These are phyloP conservation scores for Furcula furcula DNA, from an alignment of 2,888 invertebrate species.

Conservation along the genomic window DNA sequence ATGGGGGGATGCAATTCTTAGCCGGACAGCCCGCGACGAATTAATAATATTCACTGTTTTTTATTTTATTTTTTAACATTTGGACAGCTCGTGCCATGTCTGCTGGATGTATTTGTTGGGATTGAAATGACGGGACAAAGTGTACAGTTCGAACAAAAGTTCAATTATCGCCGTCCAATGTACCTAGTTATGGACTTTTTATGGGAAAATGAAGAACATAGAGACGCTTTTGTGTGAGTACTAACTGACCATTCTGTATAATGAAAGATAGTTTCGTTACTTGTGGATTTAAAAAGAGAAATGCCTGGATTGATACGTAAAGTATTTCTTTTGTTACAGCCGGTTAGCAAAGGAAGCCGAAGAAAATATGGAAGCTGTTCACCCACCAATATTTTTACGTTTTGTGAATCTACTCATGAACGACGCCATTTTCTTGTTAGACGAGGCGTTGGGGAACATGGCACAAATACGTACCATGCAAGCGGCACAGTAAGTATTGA, in stretches of 20 bases:
- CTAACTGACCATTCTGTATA: no score
- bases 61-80: no score
- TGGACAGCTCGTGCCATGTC: conserved; percentile 89
- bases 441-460: conserved; percentile 95
- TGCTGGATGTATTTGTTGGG: conserved; percentile 96
- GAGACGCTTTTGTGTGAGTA: conserved; percentile 87
- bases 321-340: conserved; percentile 70
- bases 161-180: conserved; percentile 97
- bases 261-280: no score
- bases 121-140: conserved; percentile 98
- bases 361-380: conserved; percentile 92
- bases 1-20: no score
- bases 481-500: conserved; percentile 83
- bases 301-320: no score
- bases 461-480: conserved; percentile 92
- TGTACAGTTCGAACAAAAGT: conserved; percentile 98
- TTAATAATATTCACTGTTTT: no score
- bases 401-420: conserved; percentile 98
- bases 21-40: no score
- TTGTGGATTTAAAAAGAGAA: no score
- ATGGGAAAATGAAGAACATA: conserved; percentile 91
- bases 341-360: conserved; percentile 90
- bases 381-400: conserved; percentile 94
- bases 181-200: conserved; percentile 95
- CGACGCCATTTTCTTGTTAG: conserved; percentile 97